Base-by-base conservation (phyloP, 2,888 invertebrate species). In the Bugula neritina region DNA sequence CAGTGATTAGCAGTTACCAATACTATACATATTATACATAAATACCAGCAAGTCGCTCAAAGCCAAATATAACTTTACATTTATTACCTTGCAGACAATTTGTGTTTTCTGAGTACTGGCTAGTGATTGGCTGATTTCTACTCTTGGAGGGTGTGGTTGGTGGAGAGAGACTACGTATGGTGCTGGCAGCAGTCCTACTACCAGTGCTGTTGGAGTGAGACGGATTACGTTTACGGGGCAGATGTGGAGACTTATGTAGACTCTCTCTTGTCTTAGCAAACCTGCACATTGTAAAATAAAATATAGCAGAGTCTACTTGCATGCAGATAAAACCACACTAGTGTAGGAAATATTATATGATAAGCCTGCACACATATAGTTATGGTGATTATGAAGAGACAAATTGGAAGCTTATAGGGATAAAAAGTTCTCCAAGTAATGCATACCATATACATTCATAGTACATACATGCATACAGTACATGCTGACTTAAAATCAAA, bases 101-200 rank as follows among this genome's bases (percentile, higher is more conserved):
- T n/a, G n/a, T n/a, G n/a, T n/a, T n/a, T n/a, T n/a, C n/a, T n/a
- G n/a, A n/a, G n/a, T n/a, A n/a, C n/a, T n/a, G n/a, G n/a, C n/a
- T n/a, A n/a, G n/a, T n/a, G n/a, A n/a, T n/a, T n/a, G 55, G 55
- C 23, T 55, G 55, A n/a, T 31, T 63, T 13, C 31, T 21, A 31
- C 29, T 31, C 2, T 63, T 31, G 3, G 31, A n/a, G 31, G 63
- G 63, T 13, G 63, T 63, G 31, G 63, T 31, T 2, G 63, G 63
- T 5, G 63, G 63, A 34, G 31, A 31, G 27, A 63, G 27, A n/a
- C 63, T 63, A 63, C 63, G 31, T 27, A 63, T 63, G n/a, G 63
- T 63, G 34, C 27, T 63, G 31, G 63, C 63, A 63, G 5, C 63
- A 34, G 63, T 63, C 10, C 63, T 27, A 31, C 63, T 63, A 34